Percentiles rank a stretch among this genome's conserved stretches.
Conservation (phyloP, 2,888 invertebrate genomes). For the Chouioia cunea region DNA sequence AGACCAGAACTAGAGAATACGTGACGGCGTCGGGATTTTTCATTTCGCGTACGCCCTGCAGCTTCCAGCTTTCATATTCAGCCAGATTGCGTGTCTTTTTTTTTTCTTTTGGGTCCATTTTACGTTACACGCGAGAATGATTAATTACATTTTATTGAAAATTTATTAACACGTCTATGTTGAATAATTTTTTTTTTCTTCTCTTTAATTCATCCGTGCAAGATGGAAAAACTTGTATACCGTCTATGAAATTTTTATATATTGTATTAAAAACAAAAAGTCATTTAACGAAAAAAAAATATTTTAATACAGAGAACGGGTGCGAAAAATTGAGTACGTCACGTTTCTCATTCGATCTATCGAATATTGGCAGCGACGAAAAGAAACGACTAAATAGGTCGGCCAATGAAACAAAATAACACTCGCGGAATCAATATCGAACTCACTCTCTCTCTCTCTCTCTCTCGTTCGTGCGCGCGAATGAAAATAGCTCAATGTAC, state of each 20-base stretch:
- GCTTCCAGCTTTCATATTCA: conserved; percentile 16
- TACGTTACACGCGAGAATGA: neutral
- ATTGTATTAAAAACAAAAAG: too few species aligned
- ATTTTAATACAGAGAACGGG: neutral
- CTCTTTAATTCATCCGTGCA: too few species aligned
- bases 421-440: conserved; percentile 35
- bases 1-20: neutral
- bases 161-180: too few species aligned
- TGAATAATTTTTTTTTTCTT: too few species aligned
- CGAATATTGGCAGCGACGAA: neutral
- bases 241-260: too few species aligned
- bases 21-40: conserved; percentile 25
- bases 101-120: conserved; percentile 8
- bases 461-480: neutral
- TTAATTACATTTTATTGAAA: too few species aligned
- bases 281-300: too few species aligned
- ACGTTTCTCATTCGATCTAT: neutral
- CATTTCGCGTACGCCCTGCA: conserved; percentile 16
- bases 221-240: too few species aligned
- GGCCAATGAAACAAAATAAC: conserved; percentile 24
- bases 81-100: neutral
- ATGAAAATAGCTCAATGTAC: conserved; percentile 60
- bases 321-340: neutral
- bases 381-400: conserved; percentile 30
- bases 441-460: neutral